Percentiles rank a stretch among this genome's conserved stretches.
Conservation (phyloP, 2,113 vertebrate genomes). For the Xerus inauris region DNA sequence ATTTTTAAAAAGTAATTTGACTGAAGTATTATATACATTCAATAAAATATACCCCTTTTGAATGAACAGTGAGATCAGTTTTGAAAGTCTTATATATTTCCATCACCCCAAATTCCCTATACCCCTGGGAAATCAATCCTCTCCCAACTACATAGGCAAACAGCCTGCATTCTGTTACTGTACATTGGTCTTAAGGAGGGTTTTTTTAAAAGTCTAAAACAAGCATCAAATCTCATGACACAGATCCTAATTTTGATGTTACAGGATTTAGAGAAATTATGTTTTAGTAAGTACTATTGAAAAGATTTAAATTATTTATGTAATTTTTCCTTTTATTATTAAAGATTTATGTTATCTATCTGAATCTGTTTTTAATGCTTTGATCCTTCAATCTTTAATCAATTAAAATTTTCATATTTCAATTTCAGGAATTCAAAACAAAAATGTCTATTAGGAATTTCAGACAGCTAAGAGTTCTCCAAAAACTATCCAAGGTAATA, state of each 20-base stretch:
- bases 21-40: background rate
- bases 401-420: conserved; percentile 46
- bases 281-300: conserved; percentile 24
- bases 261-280: background rate
- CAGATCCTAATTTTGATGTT: conserved; percentile 20
- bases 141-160: background rate
- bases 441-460: conserved; percentile 36
- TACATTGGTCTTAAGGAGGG: background rate
- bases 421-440: conserved; percentile 60
- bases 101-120: background rate
- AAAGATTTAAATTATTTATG: conserved; percentile 38
- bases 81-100: background rate
- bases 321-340: background rate
- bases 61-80: background rate
- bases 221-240: background rate
- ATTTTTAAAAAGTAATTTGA: background rate
- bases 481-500: background rate
- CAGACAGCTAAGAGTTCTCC: background rate
- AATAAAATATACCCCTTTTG: conserved; percentile 32
- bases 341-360: background rate
- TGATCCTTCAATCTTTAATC: background rate
- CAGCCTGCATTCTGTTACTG: background rate
- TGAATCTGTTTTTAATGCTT: conserved; percentile 16
- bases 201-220: background rate
- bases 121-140: background rate